Evolutionary conservation across 1,140 invertebrate species (phyloP), one percentile per base, ranked within the genome.

Genomic region (Eumaeus atala): DNA sequence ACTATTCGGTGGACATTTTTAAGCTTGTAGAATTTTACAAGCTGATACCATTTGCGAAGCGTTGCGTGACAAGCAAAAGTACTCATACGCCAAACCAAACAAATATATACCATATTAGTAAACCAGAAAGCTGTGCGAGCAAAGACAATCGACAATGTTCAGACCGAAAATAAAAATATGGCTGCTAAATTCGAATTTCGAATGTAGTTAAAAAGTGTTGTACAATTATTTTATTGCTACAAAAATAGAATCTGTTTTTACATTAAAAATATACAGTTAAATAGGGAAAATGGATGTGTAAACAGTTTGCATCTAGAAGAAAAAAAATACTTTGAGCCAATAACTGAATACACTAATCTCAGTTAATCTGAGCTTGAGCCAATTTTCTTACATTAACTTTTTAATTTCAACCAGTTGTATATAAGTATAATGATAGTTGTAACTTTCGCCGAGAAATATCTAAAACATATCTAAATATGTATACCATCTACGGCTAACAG

Each of bases 251-350:
- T 28, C 6, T 28, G n/a, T n/a, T n/a, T 3, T 28, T 28, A 28
- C 21, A 3, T 28, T 28, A n/a, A n/a, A n/a, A n/a, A n/a, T n/a
- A n/a, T n/a, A n/a, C n/a, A n/a, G n/a, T n/a, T n/a, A n/a, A n/a
- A n/a, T 11, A 7, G 11, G 14, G 16, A 2, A 28, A 6, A 16
- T 17, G 17, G 44, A 58, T 66, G 56, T 66, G 65, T 66, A 69
- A 74, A 68, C 63, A 70, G 58, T 63, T 68, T 65, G 55, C 28
- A 44, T 40, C 12, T 42, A 60, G 42, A 50, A 59, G 62, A 56
- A 63, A 69, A 79, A 72, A 58, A 79, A 79, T 83, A 82, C 74
- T 79, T 84, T 74, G 67, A 81, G 72, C 82, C 82, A 81, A 85
- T 85, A n/a, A 81, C 79, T 83, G 79, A 72, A 72, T 64, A 74